These are phyloP conservation scores for Blastobasis adustella DNA, from an alignment of 2,888 invertebrate genomes.

Conservation along the genomic window DNA sequence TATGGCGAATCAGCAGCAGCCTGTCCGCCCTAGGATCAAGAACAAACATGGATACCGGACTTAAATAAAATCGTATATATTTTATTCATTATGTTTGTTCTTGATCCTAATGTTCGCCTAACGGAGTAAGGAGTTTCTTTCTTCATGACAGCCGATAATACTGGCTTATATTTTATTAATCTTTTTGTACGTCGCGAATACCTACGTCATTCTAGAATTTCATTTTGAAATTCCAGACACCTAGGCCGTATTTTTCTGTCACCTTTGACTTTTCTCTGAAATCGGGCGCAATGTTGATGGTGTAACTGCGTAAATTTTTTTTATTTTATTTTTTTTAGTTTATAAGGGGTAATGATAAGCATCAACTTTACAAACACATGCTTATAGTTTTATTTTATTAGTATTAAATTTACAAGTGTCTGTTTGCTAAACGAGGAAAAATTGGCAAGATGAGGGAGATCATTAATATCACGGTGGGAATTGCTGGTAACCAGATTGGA, in stretches of 20 bases:
- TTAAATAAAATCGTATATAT: too few species aligned
- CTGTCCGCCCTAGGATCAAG: too few species aligned
- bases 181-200: too few species aligned
- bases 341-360: conserved; percentile 62
- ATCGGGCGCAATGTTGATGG: conserved; percentile 54
- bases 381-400: conserved; percentile 29
- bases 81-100: too few species aligned
- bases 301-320: conserved; percentile 39
- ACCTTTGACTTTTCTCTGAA: conserved; percentile 33
- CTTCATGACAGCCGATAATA: too few species aligned
- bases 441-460: conserved; percentile 83
- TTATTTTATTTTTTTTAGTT: conserved; percentile 40
- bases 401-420: conserved; percentile 52
- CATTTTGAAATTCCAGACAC: conserved; percentile 33
- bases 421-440: conserved; percentile 17
- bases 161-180: too few species aligned
- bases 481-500: conserved; percentile 78
- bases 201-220: conserved; percentile 5
- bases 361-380: conserved; percentile 39
- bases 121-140: too few species aligned
- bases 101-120: too few species aligned
- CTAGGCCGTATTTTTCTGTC: conserved; percentile 7
- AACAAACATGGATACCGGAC: too few species aligned
- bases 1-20: too few species aligned
- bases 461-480: conserved; percentile 84